These are phyloP conservation scores for Mnemiopsis leidyi DNA, from an alignment of 37 sponge, comb jelly and placozoan species.

Conservation along the genomic window DNA sequence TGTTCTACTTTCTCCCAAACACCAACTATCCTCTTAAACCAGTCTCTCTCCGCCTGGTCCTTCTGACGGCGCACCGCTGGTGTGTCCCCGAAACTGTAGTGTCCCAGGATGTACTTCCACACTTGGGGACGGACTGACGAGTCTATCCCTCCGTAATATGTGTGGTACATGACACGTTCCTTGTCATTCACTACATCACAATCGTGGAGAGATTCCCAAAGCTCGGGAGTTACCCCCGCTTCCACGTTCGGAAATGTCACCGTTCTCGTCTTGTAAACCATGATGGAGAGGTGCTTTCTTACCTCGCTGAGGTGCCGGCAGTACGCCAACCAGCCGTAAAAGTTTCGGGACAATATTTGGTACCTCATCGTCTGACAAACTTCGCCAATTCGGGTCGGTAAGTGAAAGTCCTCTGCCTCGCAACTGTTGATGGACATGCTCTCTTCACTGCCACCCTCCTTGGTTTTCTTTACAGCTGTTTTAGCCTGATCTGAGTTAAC, in stretches of 20 bases:
- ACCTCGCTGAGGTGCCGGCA: slow-evolving; percentile 84
- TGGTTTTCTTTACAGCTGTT: slow-evolving; percentile 37
- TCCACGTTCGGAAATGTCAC: slow-evolving; percentile 6
- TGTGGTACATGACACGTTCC: slow-evolving; percentile 66
- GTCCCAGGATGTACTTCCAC: slow-evolving; percentile 63
- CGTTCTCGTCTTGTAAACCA: slow-evolving; percentile 64
- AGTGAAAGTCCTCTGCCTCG: slow-evolving; percentile 38
- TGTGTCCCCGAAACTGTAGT: slow-evolving; percentile 37
- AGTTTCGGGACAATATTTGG: slow-evolving; percentile 39
- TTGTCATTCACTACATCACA: slow-evolving; percentile 12
- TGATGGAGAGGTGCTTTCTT: slow-evolving; percentile 71
- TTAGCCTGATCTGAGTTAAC: not conserved
- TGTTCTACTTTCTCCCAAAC: slow-evolving; percentile 43
- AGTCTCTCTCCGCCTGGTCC: not conserved
- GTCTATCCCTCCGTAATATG: slow-evolving; percentile 77
- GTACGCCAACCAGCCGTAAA: slow-evolving; percentile 80
- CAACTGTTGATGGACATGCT: slow-evolving; percentile 34
- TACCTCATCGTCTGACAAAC: slow-evolving; percentile 64
- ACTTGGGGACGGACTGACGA: slow-evolving; percentile 74
- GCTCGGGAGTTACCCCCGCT: slow-evolving; percentile 55
- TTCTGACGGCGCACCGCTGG: slow-evolving; percentile 7
- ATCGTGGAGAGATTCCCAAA: slow-evolving; percentile 62
- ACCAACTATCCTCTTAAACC: not conserved
- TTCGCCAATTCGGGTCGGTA: slow-evolving; percentile 53
- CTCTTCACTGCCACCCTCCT: slow-evolving; percentile 43